Base-by-base conservation (phyloP, 2,113 vertebrate genomes). In the Amphilophus citrinellus region DNA sequence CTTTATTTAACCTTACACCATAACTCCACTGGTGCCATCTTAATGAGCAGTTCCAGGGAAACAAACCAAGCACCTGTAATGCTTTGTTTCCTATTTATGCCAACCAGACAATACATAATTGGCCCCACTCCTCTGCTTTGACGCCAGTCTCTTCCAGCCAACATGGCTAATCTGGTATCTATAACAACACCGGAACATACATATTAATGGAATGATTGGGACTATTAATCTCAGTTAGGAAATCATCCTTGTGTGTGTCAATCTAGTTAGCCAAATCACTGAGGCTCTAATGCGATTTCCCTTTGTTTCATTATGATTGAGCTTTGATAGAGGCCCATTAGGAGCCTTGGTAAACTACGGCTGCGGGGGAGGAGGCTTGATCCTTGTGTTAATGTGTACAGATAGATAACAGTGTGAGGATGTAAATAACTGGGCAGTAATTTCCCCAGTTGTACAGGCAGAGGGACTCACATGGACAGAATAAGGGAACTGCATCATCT, bases 261-360 rank as follows among this genome's bases (percentile, higher is more conserved):
- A 92, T 94, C 89, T 61, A 71, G 89, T 94, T 93, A 93, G 79
- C 78, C 20, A 84, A 92, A 93, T 87, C 91, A 88, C 82, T 42
- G 88, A 89, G 50, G 84, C 82, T 76, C 32, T 92, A 93, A 94
- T 88, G 90, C 2, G 44, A 95, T 95, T 95, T 94, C 82, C 92
- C 82, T 91, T 91, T 77, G 93, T 93, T 87, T 95, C 91, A 94
- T 95, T 91, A 94, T 93, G 94, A 94, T 92, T 86, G 91, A 95
- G 90, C 27, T 86, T 82, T 94, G 94, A 94, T 92, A 90, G 94
- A 89, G 92, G 87, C 87, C 89, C 93, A 94, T 94, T 95, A 94
- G 92, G 24, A 37, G 77, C 87, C 88, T 76, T 14, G 85, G 79
- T 91, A 88, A 93, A 93, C 89, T 87, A 91, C 82, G 86, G 87